Evolutionary conservation across 2,888 invertebrate genomes (phyloP), one percentile per base, ranked within the genome.

Genomic region (Limnephilus lunatus): DNA sequence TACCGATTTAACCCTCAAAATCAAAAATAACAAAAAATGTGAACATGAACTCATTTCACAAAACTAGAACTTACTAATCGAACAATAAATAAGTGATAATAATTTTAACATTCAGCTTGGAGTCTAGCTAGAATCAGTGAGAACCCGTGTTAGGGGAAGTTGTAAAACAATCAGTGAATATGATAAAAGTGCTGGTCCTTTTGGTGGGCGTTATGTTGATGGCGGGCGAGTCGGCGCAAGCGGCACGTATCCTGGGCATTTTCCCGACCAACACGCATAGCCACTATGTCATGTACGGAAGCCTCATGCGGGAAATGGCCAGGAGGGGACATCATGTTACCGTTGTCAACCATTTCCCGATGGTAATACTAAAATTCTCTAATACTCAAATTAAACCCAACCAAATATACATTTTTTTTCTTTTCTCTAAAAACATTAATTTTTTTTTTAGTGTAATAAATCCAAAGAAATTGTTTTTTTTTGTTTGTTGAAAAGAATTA

Each of bases 211-310:
- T 94, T 94, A 95, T 94, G 94, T 93, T 95, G 94, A 94, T 94
- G 94, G 92, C 94, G 94, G 92, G 81, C n/a, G 31, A 32, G 68
- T 94, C 94, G 92, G 95, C 94, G 92, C 94, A 94, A 85, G 95
- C 95, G 91, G 96, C 96, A 68, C 95, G 95, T 31, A 94, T 96
- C 80, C 95, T 96, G 81, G 96, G 95, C 93, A 95, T 96, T 85
- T 94, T 96, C 94, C 96, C 96, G 35, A 96, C 96, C 86, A 96
- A 96, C 95, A 96, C 96, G 85, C 95, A 95, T 94, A 96, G 96
- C 94, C 96, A 96, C 94, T 95, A 96, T 93, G 96, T 96, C 91
- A 96, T 96, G 95, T 96, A 96, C 94, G 96, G 96, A 92, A 95
- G 95, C 91, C 95, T 96, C 31, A 94, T 96, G 35, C 95, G 95